phyloP scores from a whole-genome alignment of 2,113 vertebrate species.

The Pimephales promelas region DNA sequence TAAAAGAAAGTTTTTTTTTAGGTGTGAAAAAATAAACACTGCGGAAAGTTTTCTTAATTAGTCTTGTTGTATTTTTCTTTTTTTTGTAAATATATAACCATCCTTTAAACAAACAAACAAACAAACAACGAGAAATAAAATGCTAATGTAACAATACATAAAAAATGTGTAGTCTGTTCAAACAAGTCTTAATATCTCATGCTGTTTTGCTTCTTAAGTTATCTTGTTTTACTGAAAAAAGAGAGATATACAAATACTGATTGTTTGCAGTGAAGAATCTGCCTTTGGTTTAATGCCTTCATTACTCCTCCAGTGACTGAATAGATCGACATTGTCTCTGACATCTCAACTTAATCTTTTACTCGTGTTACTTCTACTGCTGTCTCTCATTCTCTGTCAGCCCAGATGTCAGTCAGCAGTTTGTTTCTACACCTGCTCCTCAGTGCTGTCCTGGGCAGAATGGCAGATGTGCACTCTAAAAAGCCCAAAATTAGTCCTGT shows the following conservation, averaged over 20 bases:
- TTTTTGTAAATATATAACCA: not conserved
- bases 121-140: no score
- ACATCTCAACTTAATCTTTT: constrained; percentile 32
- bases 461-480: constrained; percentile 46
- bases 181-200: not conserved
- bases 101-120: no score
- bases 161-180: not conserved
- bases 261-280: not conserved
- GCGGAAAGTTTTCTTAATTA: not conserved
- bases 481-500: constrained; percentile 49
- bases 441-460: constrained; percentile 42
- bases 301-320: constrained; percentile 10
- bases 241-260: not conserved
- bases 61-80: not conserved
- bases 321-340: not conserved
- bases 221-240: not conserved
- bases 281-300: not conserved
- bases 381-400: constrained; percentile 14
- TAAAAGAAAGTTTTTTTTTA: no score
- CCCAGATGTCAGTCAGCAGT: constrained; percentile 40
- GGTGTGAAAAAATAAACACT: not conserved
- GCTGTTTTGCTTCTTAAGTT: not conserved
- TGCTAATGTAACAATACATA: not conserved
- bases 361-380: constrained; percentile 7
- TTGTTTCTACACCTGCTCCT: constrained; percentile 41